Base-by-base conservation (phyloP, 2,113 vertebrate genomes). In the Bos javanicus region DNA sequence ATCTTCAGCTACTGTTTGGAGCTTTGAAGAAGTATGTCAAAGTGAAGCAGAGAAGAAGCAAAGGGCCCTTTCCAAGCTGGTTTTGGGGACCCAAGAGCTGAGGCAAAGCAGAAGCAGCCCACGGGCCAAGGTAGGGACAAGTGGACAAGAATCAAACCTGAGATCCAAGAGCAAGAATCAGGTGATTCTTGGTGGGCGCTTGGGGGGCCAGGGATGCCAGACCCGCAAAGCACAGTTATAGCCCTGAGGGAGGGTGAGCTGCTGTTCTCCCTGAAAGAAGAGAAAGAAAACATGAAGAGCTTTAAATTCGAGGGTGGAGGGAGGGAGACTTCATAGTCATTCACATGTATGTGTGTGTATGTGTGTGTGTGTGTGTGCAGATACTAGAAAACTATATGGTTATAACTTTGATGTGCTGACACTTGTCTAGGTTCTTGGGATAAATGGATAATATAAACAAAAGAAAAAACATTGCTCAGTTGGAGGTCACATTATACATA, bases 401-500 rank as follows among this genome's bases (percentile, higher is more conserved):
- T 56, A 60, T 28, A 46, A 33, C 15, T 67, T 86, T 54, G 36
- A 8, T 33, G 25, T 60, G 60, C n/a, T 26, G 36, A 30, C 23
- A 76, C 46, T 91, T 88, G 87, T 87, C 89, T 54, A 48, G 46
- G 36, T 87, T 52, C 36, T 93, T 67, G 48, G 64, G 56, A 88
- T 74, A 64, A 74, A 88, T 28, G 46, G 57, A 57, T 25, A 28
- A 83, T 25, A 19, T 21, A 92, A 93, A 64, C 57, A 84, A 84
- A 80, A 71, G 9, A 23, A 71, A 78, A 52, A 6, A 8, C 7
- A 7, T 33, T 84, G 26, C 21, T 87, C 1, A 7, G 19, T 5
- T 50, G 36, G 54, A 52, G 50, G 89, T 59, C 19, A 14, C 48
- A 57, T 28, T 54, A 33, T 4, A 83, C n/a, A 25, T 84, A 3